These are phyloP conservation scores for Drosophila affinis DNA, from an alignment of 2,888 invertebrate species.

Conservation along the genomic window DNA sequence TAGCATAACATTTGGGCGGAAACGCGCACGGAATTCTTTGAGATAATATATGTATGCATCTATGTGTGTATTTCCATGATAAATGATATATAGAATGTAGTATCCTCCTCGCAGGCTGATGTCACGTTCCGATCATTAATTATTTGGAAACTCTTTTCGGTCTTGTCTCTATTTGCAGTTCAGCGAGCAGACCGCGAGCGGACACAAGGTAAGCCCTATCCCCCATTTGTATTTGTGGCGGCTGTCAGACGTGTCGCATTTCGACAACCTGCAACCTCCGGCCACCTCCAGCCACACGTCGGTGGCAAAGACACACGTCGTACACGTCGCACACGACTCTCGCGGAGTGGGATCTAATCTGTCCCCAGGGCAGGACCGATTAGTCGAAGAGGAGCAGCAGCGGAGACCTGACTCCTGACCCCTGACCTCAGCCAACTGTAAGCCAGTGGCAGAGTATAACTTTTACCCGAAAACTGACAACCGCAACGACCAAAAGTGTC, in stretches of 20 bases:
- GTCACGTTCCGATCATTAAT: conserved; percentile 74
- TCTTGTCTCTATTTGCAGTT: conserved; percentile 75
- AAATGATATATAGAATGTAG: conserved; percentile 52
- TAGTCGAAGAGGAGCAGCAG: conserved; percentile 45
- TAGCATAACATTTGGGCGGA: conserved; percentile 69
- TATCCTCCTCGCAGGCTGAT: conserved; percentile 48
- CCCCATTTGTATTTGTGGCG: conserved; percentile 49
- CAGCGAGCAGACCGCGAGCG: conserved; percentile 47
- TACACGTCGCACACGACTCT: neutral
- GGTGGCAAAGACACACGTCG: neutral
- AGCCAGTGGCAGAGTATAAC: conserved; percentile 54
- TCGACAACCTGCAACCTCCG: conserved; percentile 51
- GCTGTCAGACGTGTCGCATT: conserved; percentile 56
- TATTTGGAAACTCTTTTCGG: conserved; percentile 64
- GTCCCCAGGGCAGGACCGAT: conserved; percentile 45
- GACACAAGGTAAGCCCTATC: conserved; percentile 26
- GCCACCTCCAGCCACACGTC: no score
- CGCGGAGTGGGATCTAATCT: conserved; percentile 44
- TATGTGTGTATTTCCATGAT: conserved; percentile 51
- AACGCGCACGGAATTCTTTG: conserved; percentile 61
- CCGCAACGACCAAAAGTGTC: conserved; percentile 76
- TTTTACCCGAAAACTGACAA: conserved; percentile 75
- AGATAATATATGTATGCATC: conserved; percentile 12
- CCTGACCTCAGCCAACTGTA: conserved; percentile 21
- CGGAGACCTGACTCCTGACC: conserved; percentile 13